Evolutionary conservation across 2,797 vertebrate genomes (phyloP).

Genomic region (Ispidina picta): DNA sequence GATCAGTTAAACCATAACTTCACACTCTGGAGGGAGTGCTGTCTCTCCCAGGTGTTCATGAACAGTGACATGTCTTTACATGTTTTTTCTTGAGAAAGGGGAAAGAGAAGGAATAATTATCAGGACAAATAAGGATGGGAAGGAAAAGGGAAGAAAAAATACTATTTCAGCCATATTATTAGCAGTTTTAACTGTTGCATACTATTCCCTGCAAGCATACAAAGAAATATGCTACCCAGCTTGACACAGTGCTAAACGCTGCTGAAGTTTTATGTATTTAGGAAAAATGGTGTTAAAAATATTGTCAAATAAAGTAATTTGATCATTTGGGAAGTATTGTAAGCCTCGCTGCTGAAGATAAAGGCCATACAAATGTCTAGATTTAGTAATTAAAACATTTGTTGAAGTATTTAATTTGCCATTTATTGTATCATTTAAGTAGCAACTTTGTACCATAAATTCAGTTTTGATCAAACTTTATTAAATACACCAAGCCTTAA

Average conservation of each 20-base stretch:
- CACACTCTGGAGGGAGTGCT: rapidly evolving
- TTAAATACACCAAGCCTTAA: not conserved
- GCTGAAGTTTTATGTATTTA: not conserved
- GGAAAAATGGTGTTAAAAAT: not conserved
- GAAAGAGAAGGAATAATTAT: not conserved
- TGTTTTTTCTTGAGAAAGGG: not conserved
- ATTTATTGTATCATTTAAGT: not conserved
- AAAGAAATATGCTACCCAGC: not conserved
- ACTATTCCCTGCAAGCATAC: not conserved
- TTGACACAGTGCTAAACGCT: not conserved
- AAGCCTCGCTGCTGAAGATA: not conserved
- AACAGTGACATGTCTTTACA: not conserved
- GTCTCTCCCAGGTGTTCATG: not conserved
- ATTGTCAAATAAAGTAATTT: not conserved
- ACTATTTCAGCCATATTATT: not conserved
- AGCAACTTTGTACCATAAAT: not conserved
- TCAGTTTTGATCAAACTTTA: not conserved
- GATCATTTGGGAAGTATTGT: not conserved
- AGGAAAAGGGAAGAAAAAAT: not conserved
- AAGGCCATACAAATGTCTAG: no score
- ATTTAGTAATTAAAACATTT: no score
- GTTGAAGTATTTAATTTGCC: not conserved
- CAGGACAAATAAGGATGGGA: not conserved
- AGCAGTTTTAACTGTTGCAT: not conserved
- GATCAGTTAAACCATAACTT: not conserved